Conservation (phyloP, 2,888 invertebrate species). For the Apamea crenata region DNA sequence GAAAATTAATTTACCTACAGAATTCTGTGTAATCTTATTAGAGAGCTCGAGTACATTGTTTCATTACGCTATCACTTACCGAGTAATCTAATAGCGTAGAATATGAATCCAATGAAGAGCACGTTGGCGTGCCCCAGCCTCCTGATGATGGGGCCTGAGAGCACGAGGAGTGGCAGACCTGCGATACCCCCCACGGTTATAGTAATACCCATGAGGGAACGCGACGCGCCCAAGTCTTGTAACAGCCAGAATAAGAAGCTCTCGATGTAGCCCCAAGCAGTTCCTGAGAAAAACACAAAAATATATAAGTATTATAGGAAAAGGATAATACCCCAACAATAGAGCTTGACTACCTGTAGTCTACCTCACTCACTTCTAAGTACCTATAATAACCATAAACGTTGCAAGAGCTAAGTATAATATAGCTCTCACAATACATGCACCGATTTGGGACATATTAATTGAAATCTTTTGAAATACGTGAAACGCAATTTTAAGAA, state of each 20-base stretch:
- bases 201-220: conserved; percentile 94
- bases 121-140: conserved; percentile 94
- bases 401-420: not conserved
- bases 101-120: conserved; percentile 94
- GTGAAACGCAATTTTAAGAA: too few species aligned
- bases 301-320: not conserved
- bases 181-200: conserved; percentile 94
- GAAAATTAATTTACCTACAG: not conserved
- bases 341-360: too few species aligned
- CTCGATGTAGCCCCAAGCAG: conserved; percentile 96
- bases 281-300: conserved; percentile 88
- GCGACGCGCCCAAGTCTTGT: conserved; percentile 94
- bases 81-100: conserved; percentile 93
- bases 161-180: conserved; percentile 93
- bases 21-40: not conserved
- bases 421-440: not conserved
- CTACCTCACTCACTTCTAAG: not conserved
- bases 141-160: conserved; percentile 94
- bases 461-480: not conserved
- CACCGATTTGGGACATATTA: not conserved
- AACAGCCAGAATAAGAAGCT: conserved; percentile 95
- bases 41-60: not conserved
- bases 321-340: not conserved
- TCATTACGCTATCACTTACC: conserved; percentile 84
- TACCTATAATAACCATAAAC: not conserved